Percentiles rank a stretch among this genome's conserved stretches.
Evolutionary conservation across 1,140 invertebrate genomes (phyloP).

Genomic region (Tetragnatha versicolor): DNA sequence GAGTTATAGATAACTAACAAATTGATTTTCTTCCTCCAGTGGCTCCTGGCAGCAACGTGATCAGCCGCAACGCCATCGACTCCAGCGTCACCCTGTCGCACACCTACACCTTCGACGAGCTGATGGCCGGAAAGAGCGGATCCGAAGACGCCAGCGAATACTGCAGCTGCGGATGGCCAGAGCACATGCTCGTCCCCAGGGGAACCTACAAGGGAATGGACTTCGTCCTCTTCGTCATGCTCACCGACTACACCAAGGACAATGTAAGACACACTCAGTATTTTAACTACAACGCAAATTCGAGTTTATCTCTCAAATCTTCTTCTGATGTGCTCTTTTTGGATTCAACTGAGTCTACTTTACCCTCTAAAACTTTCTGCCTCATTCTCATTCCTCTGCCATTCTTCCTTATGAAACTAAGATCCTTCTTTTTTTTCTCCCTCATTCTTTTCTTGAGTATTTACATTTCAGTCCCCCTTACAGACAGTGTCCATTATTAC

Average conservation of each 20-base stretch:
- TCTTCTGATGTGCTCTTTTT: no score
- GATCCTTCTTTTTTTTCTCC: no score
- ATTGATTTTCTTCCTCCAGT: conserved; percentile 63
- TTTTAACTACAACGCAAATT: no score
- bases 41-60: conserved; percentile 71
- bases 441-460: no score
- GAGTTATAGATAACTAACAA: no score
- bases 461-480: no score
- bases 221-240: conserved; percentile 80
- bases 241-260: conserved; percentile 77
- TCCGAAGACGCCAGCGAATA: conserved; percentile 62
- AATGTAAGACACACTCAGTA: conserved; percentile 61
- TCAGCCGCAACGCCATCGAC: conserved; percentile 71
- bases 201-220: conserved; percentile 74
- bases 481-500: no score
- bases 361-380: no score
- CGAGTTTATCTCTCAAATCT: no score
- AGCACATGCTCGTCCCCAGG: conserved; percentile 81
- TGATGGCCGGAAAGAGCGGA: conserved; percentile 58
- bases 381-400: no score
- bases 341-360: no score
- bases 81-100: conserved; percentile 78
- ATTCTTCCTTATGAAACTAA: no score
- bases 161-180: conserved; percentile 67
- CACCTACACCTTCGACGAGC: conserved; percentile 69